Conservation (phyloP, 2,888 invertebrate genomes). For the Metallyticus violacea region DNA sequence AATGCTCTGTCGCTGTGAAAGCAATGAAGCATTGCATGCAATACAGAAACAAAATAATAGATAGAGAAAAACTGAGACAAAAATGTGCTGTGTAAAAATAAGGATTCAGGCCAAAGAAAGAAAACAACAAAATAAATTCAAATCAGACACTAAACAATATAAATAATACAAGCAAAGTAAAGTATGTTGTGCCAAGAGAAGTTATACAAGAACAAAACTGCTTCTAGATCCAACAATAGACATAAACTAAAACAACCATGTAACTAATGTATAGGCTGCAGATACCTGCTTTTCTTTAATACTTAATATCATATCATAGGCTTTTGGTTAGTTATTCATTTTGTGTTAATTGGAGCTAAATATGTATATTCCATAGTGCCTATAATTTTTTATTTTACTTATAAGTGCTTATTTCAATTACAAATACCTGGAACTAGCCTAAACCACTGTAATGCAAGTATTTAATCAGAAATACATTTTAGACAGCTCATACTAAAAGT, state of each 20-base stretch:
- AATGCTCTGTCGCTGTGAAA: constrained; percentile 59
- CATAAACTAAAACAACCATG: neutral
- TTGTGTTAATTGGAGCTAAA: no score
- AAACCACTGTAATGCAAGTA: no score
- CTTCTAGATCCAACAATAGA: neutral
- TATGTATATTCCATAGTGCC: no score
- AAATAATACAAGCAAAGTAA: neutral
- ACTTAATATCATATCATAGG: no score
- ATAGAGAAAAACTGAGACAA: constrained; percentile 17
- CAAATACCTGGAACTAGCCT: no score
- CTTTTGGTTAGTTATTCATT: no score
- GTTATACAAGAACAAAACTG: neutral
- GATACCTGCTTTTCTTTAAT: no score
- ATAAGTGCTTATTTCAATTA: no score
- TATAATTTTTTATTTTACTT: no score
- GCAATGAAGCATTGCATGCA: constrained; percentile 23
- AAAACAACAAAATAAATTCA: neutral
- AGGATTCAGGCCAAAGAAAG: neutral
- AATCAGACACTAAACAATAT: neutral
- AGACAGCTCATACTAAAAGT: no score
- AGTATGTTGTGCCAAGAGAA: neutral
- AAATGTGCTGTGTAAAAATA: neutral
- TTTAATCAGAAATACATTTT: no score
- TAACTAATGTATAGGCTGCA: no score
- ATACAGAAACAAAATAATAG: constrained; percentile 16